phyloP scores from a whole-genome alignment of 2,797 vertebrate genomes.

The Acanthurus leucopareius region DNA sequence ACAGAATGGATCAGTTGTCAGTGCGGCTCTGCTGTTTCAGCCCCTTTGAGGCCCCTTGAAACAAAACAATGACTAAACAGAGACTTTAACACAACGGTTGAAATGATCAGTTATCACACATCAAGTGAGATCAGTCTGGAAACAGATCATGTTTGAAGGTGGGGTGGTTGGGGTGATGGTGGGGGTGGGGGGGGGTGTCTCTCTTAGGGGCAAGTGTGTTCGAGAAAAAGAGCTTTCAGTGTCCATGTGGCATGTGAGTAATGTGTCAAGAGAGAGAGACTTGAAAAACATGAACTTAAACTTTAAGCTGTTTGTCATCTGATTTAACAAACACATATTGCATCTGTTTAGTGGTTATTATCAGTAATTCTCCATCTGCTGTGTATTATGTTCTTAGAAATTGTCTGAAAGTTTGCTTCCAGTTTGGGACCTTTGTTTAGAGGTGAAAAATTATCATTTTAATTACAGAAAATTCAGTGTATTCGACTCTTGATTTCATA shows the following conservation, averaged over 20 bases:
- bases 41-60: neutral
- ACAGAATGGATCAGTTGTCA: constrained; percentile 5
- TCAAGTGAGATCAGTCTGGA: constrained; percentile 24
- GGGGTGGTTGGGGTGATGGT: too few species aligned
- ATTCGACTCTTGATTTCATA: neutral
- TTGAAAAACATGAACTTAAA: neutral
- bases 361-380: neutral
- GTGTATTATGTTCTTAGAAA: neutral
- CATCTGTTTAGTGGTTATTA: neutral
- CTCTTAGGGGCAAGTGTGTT: too few species aligned
- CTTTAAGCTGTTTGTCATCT: neutral
- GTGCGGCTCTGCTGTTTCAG: constrained; percentile 2
- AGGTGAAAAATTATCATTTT: neutral
- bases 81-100: neutral
- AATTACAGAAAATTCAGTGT: neutral
- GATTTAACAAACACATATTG: neutral
- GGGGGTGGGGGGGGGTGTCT: too few species aligned
- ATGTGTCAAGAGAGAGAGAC: neutral
- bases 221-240: neutral
- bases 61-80: neutral
- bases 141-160: neutral
- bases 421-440: neutral
- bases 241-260: neutral
- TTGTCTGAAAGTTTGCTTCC: neutral
- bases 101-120: constrained; percentile 16